A percentile compares a stretch with the other conserved stretches of the same genome.
phyloP scores from a whole-genome alignment of 2,797 vertebrate species.

The Moxostoma hubbsi region DNA sequence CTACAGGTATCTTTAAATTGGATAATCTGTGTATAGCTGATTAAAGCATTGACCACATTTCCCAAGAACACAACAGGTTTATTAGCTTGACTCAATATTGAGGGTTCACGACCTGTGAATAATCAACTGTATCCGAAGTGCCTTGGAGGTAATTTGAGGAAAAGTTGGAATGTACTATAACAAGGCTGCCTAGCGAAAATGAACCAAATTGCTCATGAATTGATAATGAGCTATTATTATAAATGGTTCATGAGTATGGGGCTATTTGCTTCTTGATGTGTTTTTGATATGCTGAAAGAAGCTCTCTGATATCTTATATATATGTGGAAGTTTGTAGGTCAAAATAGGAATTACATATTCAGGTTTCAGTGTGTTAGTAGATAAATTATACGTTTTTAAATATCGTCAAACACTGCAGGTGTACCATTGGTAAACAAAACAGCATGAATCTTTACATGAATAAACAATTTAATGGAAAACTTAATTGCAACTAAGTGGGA shows the following conservation, averaged over 20 bases:
- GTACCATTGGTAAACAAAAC: neutral
- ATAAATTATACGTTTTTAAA: neutral
- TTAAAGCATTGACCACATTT: conserved; percentile 22
- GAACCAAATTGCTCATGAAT: conserved; percentile 33
- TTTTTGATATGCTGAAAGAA: conserved; percentile 25
- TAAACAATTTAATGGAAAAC: neutral
- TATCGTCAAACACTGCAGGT: conserved; percentile 6
- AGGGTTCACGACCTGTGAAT: conserved; percentile 46
- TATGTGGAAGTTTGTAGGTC: conserved; percentile 1
- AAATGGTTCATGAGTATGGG: neutral
- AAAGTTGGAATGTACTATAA: conserved; percentile 33
- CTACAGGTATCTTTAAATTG: neutral
- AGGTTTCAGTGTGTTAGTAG: neutral
- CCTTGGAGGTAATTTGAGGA: conserved; percentile 35
- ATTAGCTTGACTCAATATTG: conserved; percentile 33
- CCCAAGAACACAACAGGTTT: conserved; percentile 27
- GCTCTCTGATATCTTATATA: neutral
- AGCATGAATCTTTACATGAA: neutral
- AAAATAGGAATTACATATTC: conserved; percentile 11
- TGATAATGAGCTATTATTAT: conserved; percentile 37
- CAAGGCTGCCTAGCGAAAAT: conserved; percentile 19
- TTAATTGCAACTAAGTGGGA: neutral
- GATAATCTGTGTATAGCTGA: conserved; percentile 23
- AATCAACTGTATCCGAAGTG: conserved; percentile 23
- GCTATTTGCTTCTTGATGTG: conserved; percentile 11